Percentiles rank a stretch among this genome's conserved stretches.
These are phyloP conservation scores for Galleria mellonella DNA, from an alignment of 1,140 invertebrate species.

Conservation along the genomic window DNA sequence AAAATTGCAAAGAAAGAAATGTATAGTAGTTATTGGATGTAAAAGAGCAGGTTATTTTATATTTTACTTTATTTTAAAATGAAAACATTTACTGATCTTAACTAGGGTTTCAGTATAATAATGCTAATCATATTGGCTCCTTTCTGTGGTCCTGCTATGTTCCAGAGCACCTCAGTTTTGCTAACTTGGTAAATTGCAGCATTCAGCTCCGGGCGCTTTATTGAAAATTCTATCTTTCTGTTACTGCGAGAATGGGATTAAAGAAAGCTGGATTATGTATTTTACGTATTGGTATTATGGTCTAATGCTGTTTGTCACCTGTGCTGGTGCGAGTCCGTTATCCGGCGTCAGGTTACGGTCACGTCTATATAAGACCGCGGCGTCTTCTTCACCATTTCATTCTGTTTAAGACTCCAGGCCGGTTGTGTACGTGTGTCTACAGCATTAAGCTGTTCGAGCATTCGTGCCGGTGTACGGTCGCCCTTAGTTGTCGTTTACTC, in stretches of 20 bases:
- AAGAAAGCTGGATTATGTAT: slow-evolving; percentile 16
- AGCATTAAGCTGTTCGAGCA: slow-evolving; percentile 23
- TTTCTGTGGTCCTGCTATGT: slow-evolving; percentile 36
- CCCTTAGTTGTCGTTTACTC: slow-evolving; percentile 16
- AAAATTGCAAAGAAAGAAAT: too few relatives aligned
- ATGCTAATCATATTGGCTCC: too few relatives aligned
- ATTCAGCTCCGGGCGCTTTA: slow-evolving; percentile 62
- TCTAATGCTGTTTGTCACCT: slow-evolving; percentile 28
- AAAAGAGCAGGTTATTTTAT: too few relatives aligned
- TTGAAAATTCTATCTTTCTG: slow-evolving; percentile 69
- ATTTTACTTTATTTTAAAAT: too few relatives aligned
- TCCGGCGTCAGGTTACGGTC: slow-evolving; percentile 71
- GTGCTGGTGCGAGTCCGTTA: slow-evolving; percentile 56
- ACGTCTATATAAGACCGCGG: slow-evolving; percentile 70
- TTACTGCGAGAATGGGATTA: slow-evolving; percentile 35
- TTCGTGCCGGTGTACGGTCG: slow-evolving; percentile 26
- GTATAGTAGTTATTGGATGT: too few relatives aligned
- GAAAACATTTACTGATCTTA: too few relatives aligned
- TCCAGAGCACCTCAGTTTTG: slow-evolving; percentile 30
- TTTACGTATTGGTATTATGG: slow-evolving; percentile 33
- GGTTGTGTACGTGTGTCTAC: slow-evolving; percentile 39
- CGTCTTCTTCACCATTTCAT: slow-evolving; percentile 72
- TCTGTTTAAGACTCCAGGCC: slow-evolving; percentile 59
- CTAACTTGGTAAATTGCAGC: slow-evolving; percentile 56
- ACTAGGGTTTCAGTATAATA: too few relatives aligned